These are phyloP conservation scores for Bombus waltoni DNA, from an alignment of 1,140 invertebrate genomes.

Conservation along the genomic window DNA sequence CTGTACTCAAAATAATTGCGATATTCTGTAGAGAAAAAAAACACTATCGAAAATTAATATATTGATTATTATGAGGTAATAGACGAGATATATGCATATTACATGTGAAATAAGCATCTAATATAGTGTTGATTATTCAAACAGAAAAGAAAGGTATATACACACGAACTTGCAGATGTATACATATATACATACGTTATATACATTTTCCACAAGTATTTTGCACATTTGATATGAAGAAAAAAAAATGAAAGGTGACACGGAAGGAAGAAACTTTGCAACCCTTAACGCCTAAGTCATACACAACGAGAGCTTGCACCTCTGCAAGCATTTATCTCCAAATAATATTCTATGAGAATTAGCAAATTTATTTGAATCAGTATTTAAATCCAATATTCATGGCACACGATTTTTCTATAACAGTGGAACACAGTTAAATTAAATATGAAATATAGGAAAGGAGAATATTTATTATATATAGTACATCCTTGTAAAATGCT, in stretches of 20 bases:
- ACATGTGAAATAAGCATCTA: slow-evolving; percentile 71
- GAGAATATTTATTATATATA: neutral
- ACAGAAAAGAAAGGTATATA: slow-evolving; percentile 64
- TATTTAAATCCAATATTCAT: neutral
- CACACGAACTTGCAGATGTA: slow-evolving; percentile 62
- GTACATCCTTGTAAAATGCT: neutral
- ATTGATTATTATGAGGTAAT: slow-evolving; percentile 75
- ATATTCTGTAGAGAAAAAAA: slow-evolving; percentile 74
- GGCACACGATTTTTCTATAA: neutral
- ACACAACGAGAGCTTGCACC: slow-evolving; percentile 66
- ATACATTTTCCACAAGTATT: slow-evolving; percentile 81
- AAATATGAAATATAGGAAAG: neutral
- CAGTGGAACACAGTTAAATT: neutral
- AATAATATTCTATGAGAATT: slow-evolving; percentile 20
- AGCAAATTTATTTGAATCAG: neutral
- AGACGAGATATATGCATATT: slow-evolving; percentile 72
- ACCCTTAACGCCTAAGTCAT: slow-evolving; percentile 69
- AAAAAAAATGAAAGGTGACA: slow-evolving; percentile 61
- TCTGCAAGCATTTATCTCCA: slow-evolving; percentile 68
- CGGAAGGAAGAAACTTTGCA: slow-evolving; percentile 62
- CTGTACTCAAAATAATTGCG: slow-evolving; percentile 79
- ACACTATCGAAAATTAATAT: slow-evolving; percentile 81
- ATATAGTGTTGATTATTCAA: slow-evolving; percentile 78
- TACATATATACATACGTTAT: slow-evolving; percentile 70
- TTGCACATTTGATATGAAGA: slow-evolving; percentile 81